Evolutionary conservation across 1,140 invertebrate species (phyloP), one percentile per base, ranked within the genome.

Genomic region (Wiebesia pumilae): DNA sequence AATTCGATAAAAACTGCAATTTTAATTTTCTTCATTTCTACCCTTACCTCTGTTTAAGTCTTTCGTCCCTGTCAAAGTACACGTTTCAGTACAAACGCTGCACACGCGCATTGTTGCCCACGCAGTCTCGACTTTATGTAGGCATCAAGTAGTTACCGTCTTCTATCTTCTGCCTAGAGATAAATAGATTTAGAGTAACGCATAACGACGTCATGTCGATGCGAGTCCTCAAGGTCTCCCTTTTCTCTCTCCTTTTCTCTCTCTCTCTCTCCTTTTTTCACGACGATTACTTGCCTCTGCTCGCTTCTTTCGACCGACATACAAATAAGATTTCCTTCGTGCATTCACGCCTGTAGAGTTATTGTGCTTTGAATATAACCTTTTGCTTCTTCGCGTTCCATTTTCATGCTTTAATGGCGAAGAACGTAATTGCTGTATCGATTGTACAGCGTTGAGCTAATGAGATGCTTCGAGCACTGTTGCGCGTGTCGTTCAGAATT

Each of bases 101-200:
- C 47, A 54, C 51, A 47, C 58, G 16, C 51, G n/a, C 16, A 10
- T 21, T 9, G 24, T 40, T 33, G 10, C 21, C 77, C 12, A 79
- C 27, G 51, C 24, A 27, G 30, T 38, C 14, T 54, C n/a, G 35
- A 4, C 2, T 27, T 27, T 54, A 58, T 27, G 54, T 65, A 35
- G 54, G 58, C 21, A 35, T 81, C 79, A 35, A 4, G 2, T 27
- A 14, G 69, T 73, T 24, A 24, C 1, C 71, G 10, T 43, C 6
- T 10, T 43, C 71, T 10, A 40, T 6, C 19, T 12, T 38, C 71
- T 75, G 1, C 38, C 38, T 1, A 27, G 16, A 79, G 51, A 79
- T 65, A 81, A 40, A 65, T 81, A 80, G 27, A 19, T 62, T 38
- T 40, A 65, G 79, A 81, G 79, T 65, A 40, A 35, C 43, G 27